These are phyloP conservation scores for Ammospiza caudacuta DNA, from an alignment of 2,113 vertebrate species.

Conservation along the genomic window DNA sequence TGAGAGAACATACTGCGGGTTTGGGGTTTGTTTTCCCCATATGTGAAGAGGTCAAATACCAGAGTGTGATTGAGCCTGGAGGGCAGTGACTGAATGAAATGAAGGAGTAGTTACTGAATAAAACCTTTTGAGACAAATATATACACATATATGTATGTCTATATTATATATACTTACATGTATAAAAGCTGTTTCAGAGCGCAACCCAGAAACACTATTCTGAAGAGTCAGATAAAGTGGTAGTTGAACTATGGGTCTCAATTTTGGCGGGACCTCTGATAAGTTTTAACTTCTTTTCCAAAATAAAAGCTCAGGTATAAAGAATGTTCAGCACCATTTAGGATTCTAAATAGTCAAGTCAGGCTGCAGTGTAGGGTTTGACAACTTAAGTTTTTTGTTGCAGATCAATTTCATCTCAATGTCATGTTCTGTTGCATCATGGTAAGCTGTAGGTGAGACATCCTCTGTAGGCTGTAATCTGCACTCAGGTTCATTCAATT, in stretches of 20 bases:
- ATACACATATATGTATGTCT: too few species aligned
- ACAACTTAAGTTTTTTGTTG: not conserved
- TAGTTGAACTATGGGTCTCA: not conserved
- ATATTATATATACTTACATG: not conserved
- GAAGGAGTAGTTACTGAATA: not conserved
- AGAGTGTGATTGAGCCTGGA: not conserved
- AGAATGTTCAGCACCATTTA: not conserved
- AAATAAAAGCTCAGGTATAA: not conserved
- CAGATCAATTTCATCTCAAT: not conserved
- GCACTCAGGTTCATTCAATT: not conserved
- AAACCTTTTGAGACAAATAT: not conserved
- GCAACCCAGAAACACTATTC: not conserved
- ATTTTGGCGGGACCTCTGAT: not conserved
- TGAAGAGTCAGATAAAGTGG: not conserved
- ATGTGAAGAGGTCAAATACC: not conserved
- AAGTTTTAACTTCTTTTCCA: not conserved
- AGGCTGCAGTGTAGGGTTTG: not conserved
- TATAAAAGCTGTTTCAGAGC: not conserved
- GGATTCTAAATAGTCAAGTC: not conserved
- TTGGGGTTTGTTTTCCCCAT: not conserved
- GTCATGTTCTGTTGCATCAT: not conserved
- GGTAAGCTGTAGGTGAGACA: not conserved
- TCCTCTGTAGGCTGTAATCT: not conserved
- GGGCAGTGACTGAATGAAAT: not conserved
- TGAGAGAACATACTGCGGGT: rapidly evolving